Evolutionary conservation across 2,113 vertebrate species (phyloP), one percentile per base, ranked within the genome.

Genomic region (Nettapus auritus): DNA sequence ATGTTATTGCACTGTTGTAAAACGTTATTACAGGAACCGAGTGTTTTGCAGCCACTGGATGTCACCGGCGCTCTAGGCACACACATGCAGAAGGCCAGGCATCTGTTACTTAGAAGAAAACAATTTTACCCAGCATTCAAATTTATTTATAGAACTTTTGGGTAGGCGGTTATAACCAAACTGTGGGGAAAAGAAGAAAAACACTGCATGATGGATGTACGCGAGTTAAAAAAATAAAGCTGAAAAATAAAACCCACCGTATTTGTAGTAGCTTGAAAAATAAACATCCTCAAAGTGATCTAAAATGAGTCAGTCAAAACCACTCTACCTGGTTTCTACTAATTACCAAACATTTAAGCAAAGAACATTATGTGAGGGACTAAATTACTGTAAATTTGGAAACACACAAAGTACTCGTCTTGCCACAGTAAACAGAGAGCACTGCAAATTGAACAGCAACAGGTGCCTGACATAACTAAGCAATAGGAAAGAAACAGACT

Each of bases 331-430:
- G 73, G 67, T 23, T 93, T 86, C 77, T 63, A n/a, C 87, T 93
- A 81, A 89, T 89, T 93, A 94, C 92, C 74, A 91, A 96, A 91
- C 95, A 88, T 94, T 96, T 94, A 96, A 88, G 96, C 74, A 85
- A 89, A 83, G 84, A 97, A 96, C 88, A 94, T 74, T 52, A 88
- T 69, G 82, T 95, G 94, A 94, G 53, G 52, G 71, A 74, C 78
- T 82, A 96, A 94, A 90, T 94, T n/a, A 84, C 50, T 76, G 74
- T 73, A 86, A 90, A 97, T 88, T 91, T 90, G 80, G 92, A 90
- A 95, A 80, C 46, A 53, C 53, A 52, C 16, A 79, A 76, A 93
- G 70, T 52, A 81, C 56, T 68, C 23, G 5, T 81, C 48, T 80
- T 81, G 79, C 67, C 63, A 22, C 1, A 15, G 93, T 95, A 96